These are phyloP conservation scores for Rostratula benghalensis DNA, from an alignment of 2,113 vertebrate genomes.

Conservation along the genomic window DNA sequence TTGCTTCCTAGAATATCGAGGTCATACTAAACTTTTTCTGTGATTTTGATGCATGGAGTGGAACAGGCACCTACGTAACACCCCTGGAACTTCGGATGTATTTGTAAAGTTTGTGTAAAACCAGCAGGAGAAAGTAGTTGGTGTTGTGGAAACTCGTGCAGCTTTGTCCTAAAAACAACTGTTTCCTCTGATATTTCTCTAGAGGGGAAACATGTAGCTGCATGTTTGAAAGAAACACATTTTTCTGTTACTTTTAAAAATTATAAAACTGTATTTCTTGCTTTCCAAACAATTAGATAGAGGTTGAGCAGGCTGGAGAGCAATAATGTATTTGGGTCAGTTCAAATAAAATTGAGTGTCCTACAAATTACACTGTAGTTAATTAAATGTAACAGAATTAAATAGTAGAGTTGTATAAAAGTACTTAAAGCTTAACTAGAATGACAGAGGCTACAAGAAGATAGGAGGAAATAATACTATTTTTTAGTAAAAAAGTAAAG, in stretches of 20 bases:
- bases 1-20: neutral
- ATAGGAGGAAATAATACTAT: neutral
- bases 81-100: neutral
- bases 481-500: neutral
- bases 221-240: no score
- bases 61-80: neutral
- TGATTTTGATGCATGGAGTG: neutral
- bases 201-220: neutral
- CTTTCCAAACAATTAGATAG: neutral
- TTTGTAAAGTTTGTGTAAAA: neutral
- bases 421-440: neutral
- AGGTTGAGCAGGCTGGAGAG: neutral
- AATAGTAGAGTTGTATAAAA: neutral
- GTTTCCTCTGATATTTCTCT: neutral
- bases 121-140: neutral
- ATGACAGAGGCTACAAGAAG: neutral
- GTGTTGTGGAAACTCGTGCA: neutral
- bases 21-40: neutral
- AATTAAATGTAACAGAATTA: neutral
- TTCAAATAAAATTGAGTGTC: neutral
- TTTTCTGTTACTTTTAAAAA: no score
- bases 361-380: neutral
- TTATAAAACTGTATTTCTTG: neutral
- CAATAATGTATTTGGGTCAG: neutral
- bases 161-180: neutral